Evolutionary conservation across 2,113 vertebrate species (phyloP), one percentile per base, ranked within the genome.

Genomic region (Quiscalus mexicanus): DNA sequence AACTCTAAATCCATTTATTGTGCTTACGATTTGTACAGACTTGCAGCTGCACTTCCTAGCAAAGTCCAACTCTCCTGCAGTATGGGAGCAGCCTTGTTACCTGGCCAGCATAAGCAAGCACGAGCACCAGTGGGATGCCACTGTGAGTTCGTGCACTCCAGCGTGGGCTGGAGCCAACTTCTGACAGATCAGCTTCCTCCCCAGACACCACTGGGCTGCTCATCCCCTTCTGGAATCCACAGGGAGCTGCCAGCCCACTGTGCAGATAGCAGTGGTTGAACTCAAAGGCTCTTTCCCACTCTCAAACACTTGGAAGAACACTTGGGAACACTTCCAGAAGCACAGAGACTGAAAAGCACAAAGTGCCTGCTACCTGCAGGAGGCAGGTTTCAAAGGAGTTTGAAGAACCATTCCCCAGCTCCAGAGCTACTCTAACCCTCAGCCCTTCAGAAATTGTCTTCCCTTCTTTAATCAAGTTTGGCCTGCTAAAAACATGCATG

Each of bases 211-310:
- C 16, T 12, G 42, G 47, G 39, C 37, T 15, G 21, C 41, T 23
- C 1, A 2, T 2, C 2, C 2, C 0, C 35, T 42, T n/a, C 65
- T 71, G 65, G 64, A 47, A 60, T 11, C 0, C 0, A 15, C 28
- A 70, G 19, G 0, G 30, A 84, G 47, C 81, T 67, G 44, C 20
- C 4, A 5, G 41, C 47, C 70, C 2, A 4, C 44, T 27, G 53
- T 2, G n/a, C 5, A 1, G 52, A 22, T n/a, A 55, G 63, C 59
- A 85, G 41, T 12, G 42, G 3, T 1, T 5, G 9, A 58, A 76
- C 63, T 52, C 5, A 0, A 80, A 77, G 53, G 30, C 28, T 83
- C 45, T 63, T 86, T 83, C 67, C 53, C 10, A 5, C n/a, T 41
- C 74, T 73, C 75, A 83, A 65, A 37, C 17, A 3, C 30, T 60